A percentile compares a stretch with the other conserved stretches of the same genome.
Conservation (phyloP, 2,888 invertebrate species). For the Leptinotarsa juncta region DNA sequence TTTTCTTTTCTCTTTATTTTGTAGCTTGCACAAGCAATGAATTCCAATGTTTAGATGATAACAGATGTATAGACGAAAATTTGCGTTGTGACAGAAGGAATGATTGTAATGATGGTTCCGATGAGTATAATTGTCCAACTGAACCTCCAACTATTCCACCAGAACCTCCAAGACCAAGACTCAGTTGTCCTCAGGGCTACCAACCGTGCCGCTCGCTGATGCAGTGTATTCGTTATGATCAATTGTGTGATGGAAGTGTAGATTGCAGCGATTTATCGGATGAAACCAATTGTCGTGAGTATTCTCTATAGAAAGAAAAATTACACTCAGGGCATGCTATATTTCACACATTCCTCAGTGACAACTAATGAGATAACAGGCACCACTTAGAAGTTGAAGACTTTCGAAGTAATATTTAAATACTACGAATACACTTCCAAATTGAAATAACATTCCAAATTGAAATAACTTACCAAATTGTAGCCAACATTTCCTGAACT, state of each 20-base stretch:
- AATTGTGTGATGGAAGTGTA: slow-evolving; percentile 76
- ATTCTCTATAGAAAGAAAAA: not conserved
- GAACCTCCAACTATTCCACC: slow-evolving; percentile 58
- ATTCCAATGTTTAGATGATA: slow-evolving; percentile 76
- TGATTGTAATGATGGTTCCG: slow-evolving; percentile 73
- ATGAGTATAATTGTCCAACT: slow-evolving; percentile 70
- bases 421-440: too few relatives aligned
- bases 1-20: slow-evolving; percentile 46
- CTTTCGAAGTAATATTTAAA: too few relatives aligned
- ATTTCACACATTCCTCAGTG: too few relatives aligned
- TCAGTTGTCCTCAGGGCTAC: slow-evolving; percentile 63
- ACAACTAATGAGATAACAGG: too few relatives aligned
- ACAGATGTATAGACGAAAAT: slow-evolving; percentile 69
- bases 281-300: slow-evolving; percentile 82
- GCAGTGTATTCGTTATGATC: slow-evolving; percentile 71
- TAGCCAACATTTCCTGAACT: too few relatives aligned
- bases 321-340: too few relatives aligned
- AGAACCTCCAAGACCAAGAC: slow-evolving; percentile 47
- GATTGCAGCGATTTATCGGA: slow-evolving; percentile 90
- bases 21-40: slow-evolving; percentile 74
- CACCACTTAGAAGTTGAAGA: too few relatives aligned
- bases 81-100: slow-evolving; percentile 71
- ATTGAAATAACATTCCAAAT: too few relatives aligned
- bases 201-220: slow-evolving; percentile 65
- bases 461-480: too few relatives aligned